A percentile compares a stretch with the other conserved stretches of the same genome.
These are phyloP conservation scores for Caenorhabditis macrosperma DNA, from an alignment of 2,888 invertebrate species.

Conservation along the genomic window DNA sequence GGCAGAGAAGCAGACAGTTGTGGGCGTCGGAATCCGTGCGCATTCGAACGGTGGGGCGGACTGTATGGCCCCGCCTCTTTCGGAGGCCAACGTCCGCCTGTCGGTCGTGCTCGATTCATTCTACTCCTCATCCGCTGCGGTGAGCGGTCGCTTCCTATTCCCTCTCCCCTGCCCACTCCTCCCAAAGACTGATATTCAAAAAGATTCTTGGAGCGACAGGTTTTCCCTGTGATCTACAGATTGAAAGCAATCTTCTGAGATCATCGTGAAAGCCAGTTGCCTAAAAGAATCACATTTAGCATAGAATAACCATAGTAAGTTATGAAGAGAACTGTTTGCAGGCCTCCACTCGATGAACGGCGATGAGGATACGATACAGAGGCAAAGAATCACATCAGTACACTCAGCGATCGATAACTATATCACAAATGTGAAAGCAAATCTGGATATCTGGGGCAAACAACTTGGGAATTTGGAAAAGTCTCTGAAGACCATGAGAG, in stretches of 20 bases:
- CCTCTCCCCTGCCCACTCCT: slow-evolving; percentile 12
- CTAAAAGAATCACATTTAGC: slow-evolving; percentile 4
- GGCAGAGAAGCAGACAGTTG: not conserved
- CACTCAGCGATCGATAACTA: not conserved
- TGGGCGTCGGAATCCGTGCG: slow-evolving; percentile 33
- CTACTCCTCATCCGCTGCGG: slow-evolving; percentile 16
- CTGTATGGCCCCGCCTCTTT: slow-evolving; percentile 56
- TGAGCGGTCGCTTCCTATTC: slow-evolving; percentile 29
- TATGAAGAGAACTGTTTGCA: slow-evolving; percentile 6
- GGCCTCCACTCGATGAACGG: slow-evolving; percentile 27
- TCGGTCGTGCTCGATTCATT: slow-evolving; percentile 54
- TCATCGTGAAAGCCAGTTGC: slow-evolving; percentile 77
- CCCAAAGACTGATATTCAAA: slow-evolving; percentile 5
- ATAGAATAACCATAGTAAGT: not conserved
- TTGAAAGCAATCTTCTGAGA: slow-evolving; percentile 66
- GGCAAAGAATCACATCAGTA: not conserved
- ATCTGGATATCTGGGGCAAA: not conserved
- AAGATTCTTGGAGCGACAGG: slow-evolving; percentile 59
- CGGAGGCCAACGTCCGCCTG: slow-evolving; percentile 20
- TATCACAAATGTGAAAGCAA: not conserved
- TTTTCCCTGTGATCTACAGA: slow-evolving; percentile 75
- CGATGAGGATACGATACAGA: not conserved
- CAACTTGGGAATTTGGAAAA: slow-evolving; percentile 13
- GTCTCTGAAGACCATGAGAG: slow-evolving; percentile 33
- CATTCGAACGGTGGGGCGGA: slow-evolving; percentile 41